Percentiles rank a stretch among this genome's conserved stretches.
phyloP scores from a whole-genome alignment of 2,888 invertebrate genomes.

The Anthrax anthrax region DNA sequence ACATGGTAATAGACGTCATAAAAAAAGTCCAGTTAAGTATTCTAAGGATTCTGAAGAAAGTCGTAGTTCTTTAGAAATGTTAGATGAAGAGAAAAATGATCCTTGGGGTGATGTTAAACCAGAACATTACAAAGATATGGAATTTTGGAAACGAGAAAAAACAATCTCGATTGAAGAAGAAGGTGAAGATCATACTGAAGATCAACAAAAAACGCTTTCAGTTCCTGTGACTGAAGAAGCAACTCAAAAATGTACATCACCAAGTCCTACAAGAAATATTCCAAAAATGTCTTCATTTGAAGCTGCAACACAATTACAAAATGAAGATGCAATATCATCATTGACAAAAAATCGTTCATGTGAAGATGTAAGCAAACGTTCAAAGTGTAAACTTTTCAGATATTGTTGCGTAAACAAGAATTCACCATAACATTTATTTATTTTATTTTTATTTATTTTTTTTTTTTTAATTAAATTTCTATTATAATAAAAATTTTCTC shows the following conservation, averaged over 20 bases:
- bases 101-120: constrained; percentile 32
- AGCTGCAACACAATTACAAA: constrained; percentile 28
- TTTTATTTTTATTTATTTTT: too few relatives aligned
- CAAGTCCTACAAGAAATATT: constrained; percentile 13
- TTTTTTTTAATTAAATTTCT: too few relatives aligned
- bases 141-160: constrained; percentile 31
- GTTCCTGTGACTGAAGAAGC: not conserved
- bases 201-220: constrained; percentile 1
- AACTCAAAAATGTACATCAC: not conserved
- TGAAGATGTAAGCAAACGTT: not conserved
- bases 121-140: constrained; percentile 28
- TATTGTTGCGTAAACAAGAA: not conserved
- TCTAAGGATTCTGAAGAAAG: constrained; percentile 14
- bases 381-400: not conserved
- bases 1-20: constrained; percentile 25
- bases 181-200: constrained; percentile 1
- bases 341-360: constrained; percentile 12
- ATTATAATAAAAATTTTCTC: too few relatives aligned
- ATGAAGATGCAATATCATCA: constrained; percentile 22
- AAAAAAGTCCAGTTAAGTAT: constrained; percentile 29
- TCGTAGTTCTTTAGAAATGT: constrained; percentile 22
- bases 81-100: constrained; percentile 25
- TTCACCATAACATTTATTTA: too few relatives aligned
- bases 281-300: constrained; percentile 31
- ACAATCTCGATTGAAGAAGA: constrained; percentile 30